Evolutionary conservation across 2,888 invertebrate species (phyloP), one percentile per base, ranked within the genome.

Genomic region (Uloborus plumipes): DNA sequence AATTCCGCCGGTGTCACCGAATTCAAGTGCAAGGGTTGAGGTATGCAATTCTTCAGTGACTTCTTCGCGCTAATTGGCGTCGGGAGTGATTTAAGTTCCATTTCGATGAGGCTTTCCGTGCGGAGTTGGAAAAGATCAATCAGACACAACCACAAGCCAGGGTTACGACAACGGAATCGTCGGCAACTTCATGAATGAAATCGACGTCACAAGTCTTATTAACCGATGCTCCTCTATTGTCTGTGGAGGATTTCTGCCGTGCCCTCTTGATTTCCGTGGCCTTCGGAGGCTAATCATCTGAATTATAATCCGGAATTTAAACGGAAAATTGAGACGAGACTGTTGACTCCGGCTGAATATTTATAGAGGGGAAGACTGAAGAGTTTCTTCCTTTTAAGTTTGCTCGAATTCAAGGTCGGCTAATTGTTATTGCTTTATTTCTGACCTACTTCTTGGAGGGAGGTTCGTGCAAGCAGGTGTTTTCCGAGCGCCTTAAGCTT

Each of bases 251-350:
- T 71, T 59, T 71, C 20, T 71, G 71, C 47, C n/a, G 22, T 31
- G 61, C 61, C 15, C 53, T 16, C 58, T 58, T 58, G 47, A 15
- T 26, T 50, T 71, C 59, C 22, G 13, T 16, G 49, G 49, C 77
- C 55, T 55, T 47, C 18, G 47, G 72, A 74, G 80, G 59, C 80
- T 70, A 81, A 81, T 81, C 74, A 69, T 75, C 70, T 62, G 58
- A 74, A 80, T 80, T 80, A 80, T 66, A 80, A 73, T 59, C 49
- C 62, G 67, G 59, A 80, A 67, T 74, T 70, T 55, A 64, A 74
- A 73, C 47, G 78, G 73, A 77, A 70, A 70, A 77, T 69, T 49
- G 49, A 39, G 20, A 31, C 50, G 31, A 50, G n/a, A 59, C 65
- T 58, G 65, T 65, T 65, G 47, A 39, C 62, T 66, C 51, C 50